phyloP scores from a whole-genome alignment of 1,140 invertebrate species.

The Harpegnathos saltator region DNA sequence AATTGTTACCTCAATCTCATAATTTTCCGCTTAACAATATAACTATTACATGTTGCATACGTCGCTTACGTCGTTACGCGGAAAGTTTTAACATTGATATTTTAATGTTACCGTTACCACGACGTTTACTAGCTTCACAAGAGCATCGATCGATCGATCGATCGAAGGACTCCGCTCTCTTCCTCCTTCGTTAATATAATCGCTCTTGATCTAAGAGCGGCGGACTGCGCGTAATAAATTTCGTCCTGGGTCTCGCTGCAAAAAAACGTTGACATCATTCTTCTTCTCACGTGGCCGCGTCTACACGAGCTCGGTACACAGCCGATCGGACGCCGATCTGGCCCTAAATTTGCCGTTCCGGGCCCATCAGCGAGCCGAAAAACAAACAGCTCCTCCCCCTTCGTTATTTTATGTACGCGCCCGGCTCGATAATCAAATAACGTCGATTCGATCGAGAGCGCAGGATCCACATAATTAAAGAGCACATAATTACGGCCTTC shows the following conservation, averaged over 20 bases:
- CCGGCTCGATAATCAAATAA: slow-evolving; percentile 77
- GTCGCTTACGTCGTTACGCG: too few species aligned
- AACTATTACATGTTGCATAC: too few species aligned
- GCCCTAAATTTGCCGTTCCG: slow-evolving; percentile 21
- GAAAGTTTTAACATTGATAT: too few species aligned
- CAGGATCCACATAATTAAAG: slow-evolving; percentile 77
- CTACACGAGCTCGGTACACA: slow-evolving; percentile 35
- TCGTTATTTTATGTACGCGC: slow-evolving; percentile 65
- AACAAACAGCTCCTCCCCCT: slow-evolving; percentile 72
- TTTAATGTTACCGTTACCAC: too few species aligned
- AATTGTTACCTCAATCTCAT: too few species aligned
- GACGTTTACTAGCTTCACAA: too few species aligned
- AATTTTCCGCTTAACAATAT: too few species aligned
- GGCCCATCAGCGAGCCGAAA: slow-evolving; percentile 60
- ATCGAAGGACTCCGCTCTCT: too few species aligned
- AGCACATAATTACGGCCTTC: slow-evolving; percentile 74
- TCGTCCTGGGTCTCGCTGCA: not conserved
- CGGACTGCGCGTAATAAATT: not conserved
- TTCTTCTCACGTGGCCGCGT: slow-evolving; percentile 36
- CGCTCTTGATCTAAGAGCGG: not conserved
- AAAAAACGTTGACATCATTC: slow-evolving; percentile 43
- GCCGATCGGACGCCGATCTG: slow-evolving; percentile 58
- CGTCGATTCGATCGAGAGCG: slow-evolving; percentile 71
- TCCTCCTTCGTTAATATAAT: not conserved
- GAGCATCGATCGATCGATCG: too few species aligned